Evolutionary conservation across 2,888 invertebrate species (phyloP), one percentile per base, ranked within the genome.

Genomic region (Amphiduros pacificus): DNA sequence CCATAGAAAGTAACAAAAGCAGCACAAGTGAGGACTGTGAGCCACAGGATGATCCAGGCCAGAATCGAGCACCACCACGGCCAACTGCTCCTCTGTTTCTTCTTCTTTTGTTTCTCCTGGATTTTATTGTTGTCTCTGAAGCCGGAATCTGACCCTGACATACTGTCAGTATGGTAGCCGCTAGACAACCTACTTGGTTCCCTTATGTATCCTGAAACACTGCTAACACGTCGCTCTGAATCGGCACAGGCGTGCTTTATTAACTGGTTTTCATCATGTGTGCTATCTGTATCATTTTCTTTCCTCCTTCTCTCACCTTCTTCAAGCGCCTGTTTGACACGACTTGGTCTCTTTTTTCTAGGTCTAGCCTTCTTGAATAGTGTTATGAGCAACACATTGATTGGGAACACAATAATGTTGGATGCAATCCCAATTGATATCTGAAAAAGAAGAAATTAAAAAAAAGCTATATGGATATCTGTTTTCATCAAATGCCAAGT

Each of bases 1-100:
- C 82, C 84, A 66, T 83, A 84, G 55, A 81, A 79, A 61, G 80
- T 79, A 11, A 83, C 80, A 71, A 85, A 82, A 58, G 83, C 77
- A 2, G 77, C 74, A 0, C 82, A 78, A 0, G 76, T 74, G 2
- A 75, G 54, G 2, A 83, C 80, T 1, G 77, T 72, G 1, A 78
- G 14, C 62, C 80, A 71, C 9, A 82, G 76, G n/a, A 85, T 57
- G 1, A 80, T 63, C 84, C 85, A 85, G 28, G 80, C 83, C 29
- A 84, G 62, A 60, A 79, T 75, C 4, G 62, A 60, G 57, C 72
- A 74, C 72, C 77, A 80, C 82, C 82, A 82, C 0, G 82, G 81
- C 20, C 79, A 64, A 41, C 71, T 65, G 50, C 72, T 72, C 54
- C 69, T 72, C 69, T 75, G 75, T 68, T 80, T 79, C 64, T 74